Evolutionary conservation across 2,888 invertebrate genomes (phyloP).

Genomic region (Lycocerus yunnanus): DNA sequence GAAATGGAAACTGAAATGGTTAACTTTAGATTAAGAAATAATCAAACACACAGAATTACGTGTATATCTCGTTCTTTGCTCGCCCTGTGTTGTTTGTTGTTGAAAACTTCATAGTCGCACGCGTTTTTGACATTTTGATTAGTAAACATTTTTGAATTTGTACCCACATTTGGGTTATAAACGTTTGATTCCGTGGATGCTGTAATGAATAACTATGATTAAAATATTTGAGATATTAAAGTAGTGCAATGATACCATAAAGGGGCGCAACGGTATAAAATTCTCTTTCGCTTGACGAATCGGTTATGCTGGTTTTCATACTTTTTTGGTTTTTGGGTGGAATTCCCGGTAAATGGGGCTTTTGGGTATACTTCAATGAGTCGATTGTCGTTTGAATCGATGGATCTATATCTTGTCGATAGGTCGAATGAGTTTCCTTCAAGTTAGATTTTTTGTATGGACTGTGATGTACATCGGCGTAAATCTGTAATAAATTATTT

Average conservation of each 20-base stretch:
- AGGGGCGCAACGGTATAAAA: neutral
- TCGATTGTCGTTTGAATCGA: conserved; percentile 30
- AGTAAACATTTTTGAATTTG: neutral
- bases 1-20: conserved; percentile 1
- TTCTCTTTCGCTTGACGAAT: neutral
- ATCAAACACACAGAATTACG: neutral
- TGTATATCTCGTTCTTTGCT: neutral
- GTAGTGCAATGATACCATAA: neutral
- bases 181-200: neutral
- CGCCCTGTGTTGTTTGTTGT: neutral
- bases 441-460: neutral
- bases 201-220: neutral
- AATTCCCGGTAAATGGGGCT: conserved; percentile 17
- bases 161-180: neutral
- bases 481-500: conserved; percentile 6
- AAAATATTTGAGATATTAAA: neutral
- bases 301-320: neutral
- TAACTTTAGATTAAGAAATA: neutral
- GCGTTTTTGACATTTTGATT: neutral
- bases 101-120: neutral
- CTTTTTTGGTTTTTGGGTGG: conserved; percentile 21
- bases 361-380: conserved; percentile 24
- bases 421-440: neutral
- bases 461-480: conserved; percentile 20
- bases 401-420: conserved; percentile 11